Evolutionary conservation across 2,797 vertebrate species (phyloP).

Genomic region (Etheostoma perlongum): DNA sequence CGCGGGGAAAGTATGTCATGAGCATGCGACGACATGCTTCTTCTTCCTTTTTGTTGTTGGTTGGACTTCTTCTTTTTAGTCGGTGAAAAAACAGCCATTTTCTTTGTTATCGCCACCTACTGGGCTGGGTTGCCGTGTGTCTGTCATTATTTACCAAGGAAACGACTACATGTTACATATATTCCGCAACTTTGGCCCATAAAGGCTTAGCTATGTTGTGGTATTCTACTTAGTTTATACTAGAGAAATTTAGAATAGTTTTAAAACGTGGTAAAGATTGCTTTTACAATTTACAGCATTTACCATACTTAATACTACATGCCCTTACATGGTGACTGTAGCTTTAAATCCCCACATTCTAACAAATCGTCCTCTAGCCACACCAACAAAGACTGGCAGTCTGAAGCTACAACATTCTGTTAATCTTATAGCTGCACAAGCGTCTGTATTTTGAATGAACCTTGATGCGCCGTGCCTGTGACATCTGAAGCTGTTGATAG

Average conservation of each 20-base stretch:
- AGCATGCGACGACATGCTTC: slow-evolving; percentile 16
- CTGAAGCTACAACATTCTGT: not conserved
- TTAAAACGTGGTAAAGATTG: not conserved
- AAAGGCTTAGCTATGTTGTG: not conserved
- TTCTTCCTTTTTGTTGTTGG: not conserved
- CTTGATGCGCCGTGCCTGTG: slow-evolving; percentile 19
- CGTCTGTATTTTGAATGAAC: slow-evolving; percentile 21
- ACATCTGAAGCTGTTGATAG: slow-evolving; percentile 50
- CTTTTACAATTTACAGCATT: not conserved
- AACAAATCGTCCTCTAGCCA: not conserved
- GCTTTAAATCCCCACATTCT: not conserved
- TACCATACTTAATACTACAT: not conserved
- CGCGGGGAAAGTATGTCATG: slow-evolving; percentile 10
- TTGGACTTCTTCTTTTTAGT: not conserved
- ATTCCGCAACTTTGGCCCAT: not conserved
- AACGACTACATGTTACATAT: not conserved
- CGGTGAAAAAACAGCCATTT: rapidly evolving
- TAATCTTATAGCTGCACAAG: not conserved
- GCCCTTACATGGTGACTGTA: not conserved
- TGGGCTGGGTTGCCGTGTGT: not conserved
- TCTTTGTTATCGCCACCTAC: slow-evolving; percentile 4
- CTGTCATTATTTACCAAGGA: not conserved
- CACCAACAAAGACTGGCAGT: slow-evolving; percentile 2
- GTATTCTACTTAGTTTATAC: not conserved
- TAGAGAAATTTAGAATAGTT: not conserved